phyloP scores from a whole-genome alignment of 2,113 vertebrate species.

The Camelus bactrianus region DNA sequence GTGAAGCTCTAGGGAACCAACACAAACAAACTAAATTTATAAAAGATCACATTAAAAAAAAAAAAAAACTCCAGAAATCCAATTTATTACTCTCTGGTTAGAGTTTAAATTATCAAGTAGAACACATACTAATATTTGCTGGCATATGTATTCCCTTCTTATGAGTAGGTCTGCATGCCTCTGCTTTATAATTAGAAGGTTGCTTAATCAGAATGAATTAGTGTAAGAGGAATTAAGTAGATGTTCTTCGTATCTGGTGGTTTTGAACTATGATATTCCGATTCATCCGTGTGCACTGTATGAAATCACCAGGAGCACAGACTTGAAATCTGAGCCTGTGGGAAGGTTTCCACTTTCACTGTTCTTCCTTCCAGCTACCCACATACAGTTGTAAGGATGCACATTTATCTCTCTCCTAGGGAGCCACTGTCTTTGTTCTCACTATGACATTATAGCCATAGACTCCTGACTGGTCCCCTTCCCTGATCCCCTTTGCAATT shows the following conservation, averaged over 20 bases:
- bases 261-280: background rate
- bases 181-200: background rate
- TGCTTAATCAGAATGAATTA: background rate
- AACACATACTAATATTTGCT: background rate
- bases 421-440: background rate
- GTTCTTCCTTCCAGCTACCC: background rate
- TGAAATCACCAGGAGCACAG: background rate
- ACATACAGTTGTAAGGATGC: background rate
- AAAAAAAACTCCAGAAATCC: background rate
- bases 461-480: background rate
- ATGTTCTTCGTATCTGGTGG: background rate
- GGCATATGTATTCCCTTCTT: background rate
- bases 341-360: background rate
- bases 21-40: background rate
- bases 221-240: background rate
- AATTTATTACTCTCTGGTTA: background rate
- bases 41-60: background rate
- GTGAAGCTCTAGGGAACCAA: background rate
- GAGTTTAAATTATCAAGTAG: background rate
- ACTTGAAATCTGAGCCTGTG: background rate
- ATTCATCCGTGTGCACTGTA: background rate
- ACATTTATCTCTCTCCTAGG: background rate
- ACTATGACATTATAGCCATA: background rate
- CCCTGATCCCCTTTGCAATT: background rate
- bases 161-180: background rate